phyloP scores from a whole-genome alignment of 1,140 invertebrate species.

The Zaprionus kolodkinae region DNA sequence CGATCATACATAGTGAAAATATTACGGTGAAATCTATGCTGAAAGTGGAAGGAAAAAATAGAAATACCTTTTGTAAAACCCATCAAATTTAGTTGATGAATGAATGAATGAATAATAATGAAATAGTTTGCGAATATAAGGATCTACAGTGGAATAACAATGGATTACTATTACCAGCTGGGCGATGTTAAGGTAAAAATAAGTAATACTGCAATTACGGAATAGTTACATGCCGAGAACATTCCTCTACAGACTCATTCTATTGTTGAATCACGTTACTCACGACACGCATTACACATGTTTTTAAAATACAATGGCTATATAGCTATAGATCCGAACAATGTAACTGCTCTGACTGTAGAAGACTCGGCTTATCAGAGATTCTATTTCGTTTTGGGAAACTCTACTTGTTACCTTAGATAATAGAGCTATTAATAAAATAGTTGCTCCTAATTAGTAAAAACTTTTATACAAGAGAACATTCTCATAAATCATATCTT shows the following conservation, averaged over 20 bases:
- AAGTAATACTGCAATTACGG: not conserved
- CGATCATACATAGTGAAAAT: slow-evolving; percentile 61
- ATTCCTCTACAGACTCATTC: not conserved
- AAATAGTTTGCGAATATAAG: slow-evolving; percentile 38
- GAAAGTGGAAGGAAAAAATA: slow-evolving; percentile 24
- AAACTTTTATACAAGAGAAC: too few relatives aligned
- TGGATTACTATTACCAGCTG: slow-evolving; percentile 72
- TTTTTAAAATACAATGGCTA: not conserved
- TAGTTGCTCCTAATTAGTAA: not conserved
- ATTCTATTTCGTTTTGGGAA: not conserved
- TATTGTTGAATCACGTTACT: not conserved
- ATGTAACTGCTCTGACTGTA: not conserved
- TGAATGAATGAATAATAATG: slow-evolving; percentile 19
- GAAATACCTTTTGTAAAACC: slow-evolving; percentile 52
- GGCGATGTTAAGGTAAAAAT: slow-evolving; percentile 68
- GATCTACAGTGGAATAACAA: slow-evolving; percentile 40
- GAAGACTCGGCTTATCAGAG: not conserved
- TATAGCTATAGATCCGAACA: not conserved
- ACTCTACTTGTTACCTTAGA: not conserved
- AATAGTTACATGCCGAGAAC: slow-evolving; percentile 3
- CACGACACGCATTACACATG: slow-evolving; percentile 2
- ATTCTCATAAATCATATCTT: too few relatives aligned
- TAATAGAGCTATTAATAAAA: not conserved
- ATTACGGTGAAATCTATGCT: slow-evolving; percentile 64
- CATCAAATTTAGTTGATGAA: slow-evolving; percentile 29